Base-by-base conservation (phyloP, 1,140 invertebrate genomes). In the Zaprionus capensis region DNA sequence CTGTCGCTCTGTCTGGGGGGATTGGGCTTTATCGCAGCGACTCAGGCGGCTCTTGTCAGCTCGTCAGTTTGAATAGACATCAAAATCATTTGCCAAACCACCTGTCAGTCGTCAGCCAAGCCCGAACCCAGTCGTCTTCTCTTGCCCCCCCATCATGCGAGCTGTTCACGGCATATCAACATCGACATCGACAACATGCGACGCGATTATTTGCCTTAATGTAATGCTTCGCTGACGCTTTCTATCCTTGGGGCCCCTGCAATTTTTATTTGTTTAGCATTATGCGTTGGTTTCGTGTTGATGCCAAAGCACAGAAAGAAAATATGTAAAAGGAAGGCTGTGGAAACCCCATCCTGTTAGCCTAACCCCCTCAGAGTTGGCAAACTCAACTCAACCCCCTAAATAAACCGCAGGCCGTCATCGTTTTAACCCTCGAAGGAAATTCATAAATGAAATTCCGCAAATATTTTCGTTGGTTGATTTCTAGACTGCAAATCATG, bases 361-460 rank as follows among this genome's bases (percentile, higher is more conserved):
- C 46, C 20, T 51, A 51, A 51, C 46, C 20, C 46, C 17, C 46
- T 51, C 20, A 5, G 20, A 3, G n/a, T 17, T 5, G 14, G 36
- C 14, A 38, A 38, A 38, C 41, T 44, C n/a, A 15, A 20, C 17
- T 15, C 11, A 44, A 49, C 46, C 44, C 61, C 65, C 56, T 5
- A 55, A 55, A 65, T 53, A 20, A 11, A 26, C 26, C 34, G 34
- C 20, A 11, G 24, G 38, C 28, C 28, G 28, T 38, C 46, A 57
- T 71, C 68, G 55, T 66, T 76, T 76, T 71, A 75, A 75, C 72
- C 76, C 71, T 76, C 49, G 63, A 69, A 64, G 58, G 38, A 68
- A 80, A 81, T 80, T 85, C 79, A 90, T 82, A 90, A 91, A 91
- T 90, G 66, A 90, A 90, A 90, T 90, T 91, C 85, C 82, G 75